Conservation (phyloP, 2,797 vertebrate genomes). For the Sebastes dallii region DNA sequence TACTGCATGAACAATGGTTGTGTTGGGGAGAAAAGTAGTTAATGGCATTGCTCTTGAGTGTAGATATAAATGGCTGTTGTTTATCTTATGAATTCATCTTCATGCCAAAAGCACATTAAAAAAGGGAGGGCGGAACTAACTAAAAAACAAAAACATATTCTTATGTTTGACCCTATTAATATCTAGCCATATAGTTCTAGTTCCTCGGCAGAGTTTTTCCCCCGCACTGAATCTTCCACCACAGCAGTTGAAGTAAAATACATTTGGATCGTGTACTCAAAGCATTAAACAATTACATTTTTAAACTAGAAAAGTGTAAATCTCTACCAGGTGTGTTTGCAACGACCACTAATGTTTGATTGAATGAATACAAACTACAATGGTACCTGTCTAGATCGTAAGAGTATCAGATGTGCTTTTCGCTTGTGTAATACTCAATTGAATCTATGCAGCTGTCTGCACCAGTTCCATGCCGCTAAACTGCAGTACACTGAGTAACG, state of each 20-base stretch:
- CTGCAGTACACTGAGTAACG: background rate
- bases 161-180: background rate
- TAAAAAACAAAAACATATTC: background rate
- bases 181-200: background rate
- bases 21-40: background rate
- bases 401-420: background rate
- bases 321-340: too few relatives aligned
- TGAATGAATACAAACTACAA: background rate
- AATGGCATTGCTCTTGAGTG: background rate
- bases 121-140: background rate
- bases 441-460: background rate
- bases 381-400: background rate
- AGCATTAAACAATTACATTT: background rate
- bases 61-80: background rate
- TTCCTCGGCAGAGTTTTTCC: background rate
- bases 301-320: background rate
- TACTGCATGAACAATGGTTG: background rate
- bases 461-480: background rate
- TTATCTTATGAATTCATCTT: background rate
- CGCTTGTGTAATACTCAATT: background rate
- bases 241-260: background rate
- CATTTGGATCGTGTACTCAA: background rate
- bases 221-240: background rate
- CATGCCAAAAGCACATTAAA: background rate
- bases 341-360: too few relatives aligned